These are phyloP conservation scores for Megalops atlanticus DNA, from an alignment of 2,113 vertebrate genomes.

Conservation along the genomic window DNA sequence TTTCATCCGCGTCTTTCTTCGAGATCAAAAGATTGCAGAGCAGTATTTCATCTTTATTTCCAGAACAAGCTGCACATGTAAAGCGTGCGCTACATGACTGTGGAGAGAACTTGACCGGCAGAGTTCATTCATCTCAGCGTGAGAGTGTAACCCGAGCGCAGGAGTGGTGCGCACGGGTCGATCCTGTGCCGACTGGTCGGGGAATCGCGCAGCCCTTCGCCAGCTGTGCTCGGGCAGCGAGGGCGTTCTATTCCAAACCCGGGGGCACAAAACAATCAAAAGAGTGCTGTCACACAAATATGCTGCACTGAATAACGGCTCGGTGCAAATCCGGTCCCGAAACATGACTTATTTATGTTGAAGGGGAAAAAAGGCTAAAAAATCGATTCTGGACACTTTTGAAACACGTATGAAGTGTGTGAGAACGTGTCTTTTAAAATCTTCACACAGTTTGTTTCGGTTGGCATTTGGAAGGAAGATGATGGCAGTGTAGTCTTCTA, in stretches of 20 bases:
- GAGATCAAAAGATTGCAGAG: not conserved
- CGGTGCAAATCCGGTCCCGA: conserved; percentile 36
- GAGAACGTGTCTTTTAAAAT: not conserved
- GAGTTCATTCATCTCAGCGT: not conserved
- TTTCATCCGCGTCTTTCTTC: not conserved
- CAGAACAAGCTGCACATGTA: not conserved
- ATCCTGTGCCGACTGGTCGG: conserved; percentile 55
- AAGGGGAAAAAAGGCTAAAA: not conserved
- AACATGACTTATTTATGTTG: conserved; percentile 5
- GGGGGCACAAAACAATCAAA: conserved; percentile 64
- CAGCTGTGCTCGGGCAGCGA: conserved; percentile 55
- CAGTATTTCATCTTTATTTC: not conserved
- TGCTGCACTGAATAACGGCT: conserved; percentile 62
- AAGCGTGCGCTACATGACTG: too few relatives aligned
- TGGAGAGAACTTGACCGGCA: too few relatives aligned
- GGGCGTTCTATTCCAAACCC: conserved; percentile 58
- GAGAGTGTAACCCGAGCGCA: conserved; percentile 41
- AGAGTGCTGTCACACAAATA: conserved; percentile 73
- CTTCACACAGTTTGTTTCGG: too few relatives aligned
- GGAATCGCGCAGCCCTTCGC: conserved; percentile 37
- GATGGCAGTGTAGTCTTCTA: too few relatives aligned
- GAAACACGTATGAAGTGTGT: not conserved
- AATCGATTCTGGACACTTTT: not conserved
- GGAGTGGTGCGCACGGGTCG: conserved; percentile 39
- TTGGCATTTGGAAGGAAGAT: too few relatives aligned